phyloP scores from a whole-genome alignment of 2,888 invertebrate genomes.

The Athalia rosae region DNA sequence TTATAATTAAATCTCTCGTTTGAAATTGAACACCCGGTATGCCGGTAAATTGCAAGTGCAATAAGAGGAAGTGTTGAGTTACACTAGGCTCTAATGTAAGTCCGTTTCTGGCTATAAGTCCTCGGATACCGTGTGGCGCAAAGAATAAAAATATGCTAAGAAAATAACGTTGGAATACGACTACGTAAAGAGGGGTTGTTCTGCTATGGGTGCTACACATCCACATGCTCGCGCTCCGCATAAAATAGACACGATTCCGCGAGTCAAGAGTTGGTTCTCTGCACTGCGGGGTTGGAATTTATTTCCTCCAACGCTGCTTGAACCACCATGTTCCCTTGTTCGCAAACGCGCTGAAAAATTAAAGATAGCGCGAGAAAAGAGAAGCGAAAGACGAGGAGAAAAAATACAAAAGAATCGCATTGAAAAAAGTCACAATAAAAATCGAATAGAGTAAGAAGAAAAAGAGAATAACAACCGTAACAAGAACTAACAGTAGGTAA shows the following conservation, averaged over 20 bases:
- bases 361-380: background rate
- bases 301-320: background rate
- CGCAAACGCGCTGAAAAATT: background rate
- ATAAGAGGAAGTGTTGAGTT: too few species aligned
- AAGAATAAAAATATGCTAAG: too few species aligned
- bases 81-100: too few species aligned
- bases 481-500: background rate
- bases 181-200: too few species aligned
- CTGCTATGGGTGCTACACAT: background rate
- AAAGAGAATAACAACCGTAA: too few species aligned
- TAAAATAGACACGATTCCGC: background rate
- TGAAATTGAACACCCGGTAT: too few species aligned
- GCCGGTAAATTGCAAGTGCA: too few species aligned
- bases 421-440: background rate
- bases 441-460: too few species aligned
- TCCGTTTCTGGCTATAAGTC: too few species aligned
- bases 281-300: background rate
- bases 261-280: background rate
- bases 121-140: too few species aligned
- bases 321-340: background rate
- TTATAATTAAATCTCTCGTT: too few species aligned
- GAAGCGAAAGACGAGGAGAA: background rate
- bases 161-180: too few species aligned
- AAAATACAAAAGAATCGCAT: background rate
- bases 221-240: background rate